Evolutionary conservation across 53 echinoderm and acorn worm genomes (phyloP).

Genomic region (Patiria pectinifera): DNA sequence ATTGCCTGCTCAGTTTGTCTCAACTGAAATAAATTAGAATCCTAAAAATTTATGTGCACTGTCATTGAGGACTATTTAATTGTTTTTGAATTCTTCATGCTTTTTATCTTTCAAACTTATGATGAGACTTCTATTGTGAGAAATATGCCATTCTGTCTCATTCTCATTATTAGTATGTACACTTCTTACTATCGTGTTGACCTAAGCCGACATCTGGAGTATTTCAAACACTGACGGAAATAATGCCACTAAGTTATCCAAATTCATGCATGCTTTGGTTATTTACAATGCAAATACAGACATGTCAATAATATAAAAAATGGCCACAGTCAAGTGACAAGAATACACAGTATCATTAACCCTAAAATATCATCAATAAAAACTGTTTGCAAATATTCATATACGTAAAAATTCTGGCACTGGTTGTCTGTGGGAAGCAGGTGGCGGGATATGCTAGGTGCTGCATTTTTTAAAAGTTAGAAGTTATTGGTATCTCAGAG

Average conservation of each 20-base stretch:
- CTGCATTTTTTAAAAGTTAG: not conserved
- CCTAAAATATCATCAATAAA: not conserved
- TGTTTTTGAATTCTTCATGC: too few relatives aligned
- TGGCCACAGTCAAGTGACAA: not conserved
- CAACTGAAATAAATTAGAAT: too few relatives aligned
- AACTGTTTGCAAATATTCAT: not conserved
- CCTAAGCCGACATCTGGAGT: too few relatives aligned
- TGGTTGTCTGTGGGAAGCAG: not conserved
- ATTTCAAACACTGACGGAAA: not conserved
- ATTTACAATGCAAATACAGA: not conserved
- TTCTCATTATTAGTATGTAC: too few relatives aligned
- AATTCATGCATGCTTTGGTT: not conserved
- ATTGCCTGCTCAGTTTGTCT: too few relatives aligned
- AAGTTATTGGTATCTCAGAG: not conserved
- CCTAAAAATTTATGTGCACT: too few relatives aligned
- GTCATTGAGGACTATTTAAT: too few relatives aligned
- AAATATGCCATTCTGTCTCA: too few relatives aligned
- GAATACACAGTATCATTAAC: not conserved
- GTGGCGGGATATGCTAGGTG: not conserved
- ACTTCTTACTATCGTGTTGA: too few relatives aligned
- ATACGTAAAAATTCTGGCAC: not conserved
- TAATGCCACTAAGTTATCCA: not conserved
- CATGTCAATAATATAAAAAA: not conserved
- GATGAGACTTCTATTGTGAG: too few relatives aligned
- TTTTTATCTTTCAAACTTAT: too few relatives aligned